phyloP scores from a whole-genome alignment of 2,797 vertebrate species.

The Prunella strophiata region DNA sequence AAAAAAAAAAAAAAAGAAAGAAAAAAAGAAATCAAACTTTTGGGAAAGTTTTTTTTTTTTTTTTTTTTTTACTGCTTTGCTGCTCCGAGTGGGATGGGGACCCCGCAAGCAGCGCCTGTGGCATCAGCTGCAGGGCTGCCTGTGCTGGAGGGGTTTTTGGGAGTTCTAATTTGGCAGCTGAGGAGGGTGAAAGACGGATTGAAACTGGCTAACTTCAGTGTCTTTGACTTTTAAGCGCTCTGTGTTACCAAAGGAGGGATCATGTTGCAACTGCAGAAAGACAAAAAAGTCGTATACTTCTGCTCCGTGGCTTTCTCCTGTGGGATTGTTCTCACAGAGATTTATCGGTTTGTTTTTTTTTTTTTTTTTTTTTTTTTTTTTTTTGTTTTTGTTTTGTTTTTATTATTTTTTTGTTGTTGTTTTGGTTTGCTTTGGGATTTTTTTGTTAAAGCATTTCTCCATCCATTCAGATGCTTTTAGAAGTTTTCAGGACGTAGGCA shows the following conservation, averaged over 20 bases:
- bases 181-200: background rate
- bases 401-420: background rate
- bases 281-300: conserved; percentile 20
- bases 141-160: background rate
- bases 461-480: background rate
- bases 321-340: background rate
- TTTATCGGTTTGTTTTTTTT: background rate
- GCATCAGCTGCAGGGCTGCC: background rate
- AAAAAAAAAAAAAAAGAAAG: background rate
- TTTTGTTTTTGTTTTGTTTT: too few relatives aligned
- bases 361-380: too few relatives aligned
- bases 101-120: background rate
- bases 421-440: too few relatives aligned
- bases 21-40: background rate
- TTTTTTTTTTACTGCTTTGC: background rate
- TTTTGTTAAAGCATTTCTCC: background rate
- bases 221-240: conserved; percentile 20
- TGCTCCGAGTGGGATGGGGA: background rate
- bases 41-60: background rate
- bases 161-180: conserved; percentile 5
- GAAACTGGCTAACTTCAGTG: conserved; percentile 6
- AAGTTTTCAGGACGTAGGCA: background rate
- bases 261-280: conserved; percentile 45
- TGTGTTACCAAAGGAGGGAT: conserved; percentile 31
- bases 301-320: background rate